A percentile compares a stretch with the other conserved stretches of the same genome.
These are phyloP conservation scores for Rhadinocentrus ornatus DNA, from an alignment of 2,797 vertebrate species.

Conservation along the genomic window DNA sequence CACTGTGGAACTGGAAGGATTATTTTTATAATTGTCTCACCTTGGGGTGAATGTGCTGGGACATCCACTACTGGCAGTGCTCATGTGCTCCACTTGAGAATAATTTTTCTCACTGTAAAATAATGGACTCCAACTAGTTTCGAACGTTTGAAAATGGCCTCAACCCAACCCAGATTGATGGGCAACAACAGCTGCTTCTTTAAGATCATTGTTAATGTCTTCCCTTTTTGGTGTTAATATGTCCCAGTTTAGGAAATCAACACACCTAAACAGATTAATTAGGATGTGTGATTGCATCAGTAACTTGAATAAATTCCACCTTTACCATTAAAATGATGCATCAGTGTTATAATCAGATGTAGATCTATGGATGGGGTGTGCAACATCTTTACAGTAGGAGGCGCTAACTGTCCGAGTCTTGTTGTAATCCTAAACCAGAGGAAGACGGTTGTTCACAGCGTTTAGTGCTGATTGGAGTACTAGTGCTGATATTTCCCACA, in stretches of 20 bases:
- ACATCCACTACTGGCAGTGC: too few relatives aligned
- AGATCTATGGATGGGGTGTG: too few relatives aligned
- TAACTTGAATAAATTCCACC: not conserved
- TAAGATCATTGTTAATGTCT: not conserved
- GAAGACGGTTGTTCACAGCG: not conserved
- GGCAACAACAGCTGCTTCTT: not conserved
- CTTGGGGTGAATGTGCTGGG: not conserved
- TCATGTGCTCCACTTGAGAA: too few relatives aligned
- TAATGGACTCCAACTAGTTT: not conserved
- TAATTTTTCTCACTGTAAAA: too few relatives aligned
- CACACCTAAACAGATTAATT: not conserved
- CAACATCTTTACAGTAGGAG: constrained; percentile 20
- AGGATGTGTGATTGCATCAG: not conserved
- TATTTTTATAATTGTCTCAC: too few relatives aligned
- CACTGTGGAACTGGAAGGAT: too few relatives aligned
- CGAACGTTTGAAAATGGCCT: too few relatives aligned
- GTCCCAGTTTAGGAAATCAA: not conserved
- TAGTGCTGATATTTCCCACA: constrained; percentile 19
- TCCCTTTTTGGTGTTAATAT: not conserved
- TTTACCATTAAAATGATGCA: not conserved
- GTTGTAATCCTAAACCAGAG: not conserved
- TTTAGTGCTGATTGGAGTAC: not conserved
- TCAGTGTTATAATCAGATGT: not conserved
- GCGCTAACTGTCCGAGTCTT: not conserved
- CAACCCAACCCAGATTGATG: not conserved